Base-by-base conservation (phyloP, 1,140 invertebrate species). In the Muscidifurax raptorellus region DNA sequence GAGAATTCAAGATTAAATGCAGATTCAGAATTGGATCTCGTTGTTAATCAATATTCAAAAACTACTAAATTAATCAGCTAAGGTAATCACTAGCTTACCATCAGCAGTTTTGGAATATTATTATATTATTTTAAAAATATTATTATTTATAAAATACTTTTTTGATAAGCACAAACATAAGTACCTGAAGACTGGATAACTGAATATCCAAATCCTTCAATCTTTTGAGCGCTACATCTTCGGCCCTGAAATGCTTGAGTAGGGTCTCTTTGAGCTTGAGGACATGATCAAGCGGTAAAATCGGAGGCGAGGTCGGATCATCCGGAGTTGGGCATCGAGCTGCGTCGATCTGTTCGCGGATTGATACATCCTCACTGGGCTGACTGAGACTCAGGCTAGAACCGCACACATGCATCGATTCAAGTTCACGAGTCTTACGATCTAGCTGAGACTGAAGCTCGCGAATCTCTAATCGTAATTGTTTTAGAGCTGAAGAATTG, bases 331-430 rank as follows among this genome's bases (percentile, higher is more conserved):
- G 87, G 82, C 91, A 93, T 18, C 92, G 89, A 0, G 90, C 80
- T 2, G 92, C 91, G 6, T 91, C 92, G 78, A 95, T 94, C 87
- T 95, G 93, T 88, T 96, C 95, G 83, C 95, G 94, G 3, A 96
- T 93, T 0, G 96, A 97, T 59, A 97, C 95, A 89, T 97, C 96
- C 90, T 97, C 96, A 85, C 96, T 96, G 28, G 95, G 96, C 64
- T 96, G 96, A 86, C 95, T 95, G 91, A 94, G 67, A 89, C 94
- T 78, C 91, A 94, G 67, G 93, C 94, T 90, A 88, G 93, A 88
- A 90, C 94, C 88, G 93, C 94, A 93, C 71, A 93, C 92, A 27
- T 96, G 95, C n/a, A 95, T 86, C 1, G 94, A 93, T 92, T 97
- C 96, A 36, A 97, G 87, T 52, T 95, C 94, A 82, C 94, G 95